These are phyloP conservation scores for Flabesymbios commensalis DNA, from an alignment of 2,888 invertebrate species.

Conservation along the genomic window DNA sequence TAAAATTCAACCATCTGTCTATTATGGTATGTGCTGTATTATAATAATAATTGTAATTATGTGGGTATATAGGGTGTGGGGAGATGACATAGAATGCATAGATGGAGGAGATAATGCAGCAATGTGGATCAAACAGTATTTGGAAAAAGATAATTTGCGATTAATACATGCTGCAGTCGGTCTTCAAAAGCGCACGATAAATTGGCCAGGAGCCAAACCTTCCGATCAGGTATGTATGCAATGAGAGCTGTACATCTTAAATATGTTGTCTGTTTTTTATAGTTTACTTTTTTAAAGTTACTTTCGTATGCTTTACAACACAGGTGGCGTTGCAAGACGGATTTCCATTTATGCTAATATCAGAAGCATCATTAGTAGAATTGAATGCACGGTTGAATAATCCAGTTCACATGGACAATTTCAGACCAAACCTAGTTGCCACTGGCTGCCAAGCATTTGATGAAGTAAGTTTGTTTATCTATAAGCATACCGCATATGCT, in stretches of 20 bases:
- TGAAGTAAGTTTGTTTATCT: slow-evolving; percentile 40
- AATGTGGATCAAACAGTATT: slow-evolving; percentile 43
- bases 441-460: slow-evolving; percentile 62
- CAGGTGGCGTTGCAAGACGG: slow-evolving; percentile 65
- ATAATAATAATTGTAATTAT: neutral
- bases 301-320: neutral
- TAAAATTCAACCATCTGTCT: too few relatives aligned
- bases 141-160: slow-evolving; percentile 26
- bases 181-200: neutral
- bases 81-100: slow-evolving; percentile 36
- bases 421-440: slow-evolving; percentile 75
- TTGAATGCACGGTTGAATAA: slow-evolving; percentile 68
- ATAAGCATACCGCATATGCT: too few relatives aligned
- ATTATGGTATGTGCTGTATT: too few relatives aligned
- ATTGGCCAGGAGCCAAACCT: neutral
- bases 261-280: neutral
- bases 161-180: slow-evolving; percentile 11
- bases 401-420: slow-evolving; percentile 66
- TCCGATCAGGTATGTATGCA: slow-evolving; percentile 3
- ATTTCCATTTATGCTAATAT: slow-evolving; percentile 71
- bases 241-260: neutral
- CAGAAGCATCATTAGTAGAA: slow-evolving; percentile 71
- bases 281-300: neutral
- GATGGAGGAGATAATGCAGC: slow-evolving; percentile 50
- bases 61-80: slow-evolving; percentile 43